Conservation (phyloP, 2,888 invertebrate genomes). For the Oscheius sp. region DNA sequence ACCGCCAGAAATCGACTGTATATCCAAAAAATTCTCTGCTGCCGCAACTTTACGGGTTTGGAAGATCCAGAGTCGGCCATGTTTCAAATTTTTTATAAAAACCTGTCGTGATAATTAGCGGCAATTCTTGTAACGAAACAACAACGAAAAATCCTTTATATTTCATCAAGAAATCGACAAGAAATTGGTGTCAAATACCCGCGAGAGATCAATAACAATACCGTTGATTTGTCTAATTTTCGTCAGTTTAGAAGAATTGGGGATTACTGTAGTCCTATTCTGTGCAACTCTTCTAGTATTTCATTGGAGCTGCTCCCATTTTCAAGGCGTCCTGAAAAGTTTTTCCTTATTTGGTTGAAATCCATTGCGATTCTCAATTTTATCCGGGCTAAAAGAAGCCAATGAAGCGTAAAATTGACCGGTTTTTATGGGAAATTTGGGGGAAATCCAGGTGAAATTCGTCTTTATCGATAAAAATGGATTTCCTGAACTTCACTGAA, state of each 20-base stretch:
- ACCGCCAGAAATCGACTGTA: no score
- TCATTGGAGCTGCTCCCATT: conserved; percentile 26
- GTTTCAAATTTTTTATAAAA: no score
- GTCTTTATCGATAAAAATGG: background rate
- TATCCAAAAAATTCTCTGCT: no score
- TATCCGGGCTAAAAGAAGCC: background rate
- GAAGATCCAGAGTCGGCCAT: no score
- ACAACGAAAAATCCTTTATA: no score
- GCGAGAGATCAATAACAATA: background rate
- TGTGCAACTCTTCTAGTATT: conserved; percentile 21
- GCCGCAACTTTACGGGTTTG: no score
- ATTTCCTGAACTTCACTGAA: no score
- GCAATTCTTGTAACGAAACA: no score
- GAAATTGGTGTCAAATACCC: background rate
- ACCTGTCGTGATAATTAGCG: no score
- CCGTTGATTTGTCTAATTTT: conserved; percentile 1
- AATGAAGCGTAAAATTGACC: conserved; percentile 11
- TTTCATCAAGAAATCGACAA: no score
- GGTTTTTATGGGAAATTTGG: background rate
- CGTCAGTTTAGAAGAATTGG: background rate
- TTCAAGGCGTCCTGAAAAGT: conserved; percentile 35
- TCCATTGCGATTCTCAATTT: no score
- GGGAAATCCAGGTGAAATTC: background rate
- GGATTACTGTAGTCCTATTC: background rate
- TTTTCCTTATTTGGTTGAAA: background rate